These are phyloP conservation scores for Drosophila percnosoma DNA, from an alignment of 2,888 invertebrate genomes.

Conservation along the genomic window DNA sequence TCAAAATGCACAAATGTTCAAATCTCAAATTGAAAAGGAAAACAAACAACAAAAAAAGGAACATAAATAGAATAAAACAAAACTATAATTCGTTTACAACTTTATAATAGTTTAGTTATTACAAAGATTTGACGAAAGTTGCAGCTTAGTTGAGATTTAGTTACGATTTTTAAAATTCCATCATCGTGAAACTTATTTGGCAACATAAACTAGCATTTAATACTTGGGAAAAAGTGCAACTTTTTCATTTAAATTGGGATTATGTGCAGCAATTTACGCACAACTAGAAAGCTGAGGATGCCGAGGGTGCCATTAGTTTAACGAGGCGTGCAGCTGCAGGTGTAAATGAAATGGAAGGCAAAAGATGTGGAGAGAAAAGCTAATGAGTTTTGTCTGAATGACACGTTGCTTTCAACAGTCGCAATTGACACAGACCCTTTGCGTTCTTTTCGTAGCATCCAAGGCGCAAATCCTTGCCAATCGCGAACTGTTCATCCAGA, in stretches of 20 bases:
- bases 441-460: slow-evolving; percentile 88
- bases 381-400: slow-evolving; percentile 44
- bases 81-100: slow-evolving; percentile 13
- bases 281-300: background rate
- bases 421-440: slow-evolving; percentile 47
- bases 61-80: slow-evolving; percentile 6
- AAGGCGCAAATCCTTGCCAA: slow-evolving; percentile 95
- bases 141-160: slow-evolving; percentile 17
- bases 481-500: slow-evolving; percentile 93
- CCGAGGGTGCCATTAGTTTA: slow-evolving; percentile 18
- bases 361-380: slow-evolving; percentile 13
- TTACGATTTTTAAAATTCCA: slow-evolving; percentile 17
- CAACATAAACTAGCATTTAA: slow-evolving; percentile 32
- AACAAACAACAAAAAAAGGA: background rate
- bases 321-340: slow-evolving; percentile 8
- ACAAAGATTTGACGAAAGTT: slow-evolving; percentile 15
- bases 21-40: slow-evolving; percentile 1
- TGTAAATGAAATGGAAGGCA: slow-evolving; percentile 10
- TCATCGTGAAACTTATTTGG: slow-evolving; percentile 24
- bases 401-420: slow-evolving; percentile 1
- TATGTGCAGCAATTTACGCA: slow-evolving; percentile 10
- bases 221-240: slow-evolving; percentile 12
- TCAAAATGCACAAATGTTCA: slow-evolving; percentile 7
- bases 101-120: slow-evolving; percentile 19
- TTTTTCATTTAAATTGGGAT: slow-evolving; percentile 30